Evolutionary conservation across 2,888 invertebrate species (phyloP).

Genomic region (Epistrophe eligans): DNA sequence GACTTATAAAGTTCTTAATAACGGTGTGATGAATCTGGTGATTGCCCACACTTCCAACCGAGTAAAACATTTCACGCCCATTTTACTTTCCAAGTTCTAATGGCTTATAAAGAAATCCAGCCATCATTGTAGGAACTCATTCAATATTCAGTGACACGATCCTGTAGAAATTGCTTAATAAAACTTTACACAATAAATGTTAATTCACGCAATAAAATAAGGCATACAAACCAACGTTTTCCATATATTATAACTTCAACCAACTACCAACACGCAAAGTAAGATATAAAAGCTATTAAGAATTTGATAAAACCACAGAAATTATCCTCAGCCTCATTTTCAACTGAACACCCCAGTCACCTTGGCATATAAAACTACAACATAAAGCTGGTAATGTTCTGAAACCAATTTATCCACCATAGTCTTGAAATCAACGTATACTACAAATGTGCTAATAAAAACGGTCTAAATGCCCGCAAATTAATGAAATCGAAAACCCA

Average conservation of each 20-base stretch:
- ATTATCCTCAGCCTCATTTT: constrained; percentile 35
- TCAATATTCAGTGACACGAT: constrained; percentile 68
- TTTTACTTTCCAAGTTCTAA: background rate
- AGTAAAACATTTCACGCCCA: background rate
- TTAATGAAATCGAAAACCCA: constrained; percentile 72
- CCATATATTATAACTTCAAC: constrained; percentile 38
- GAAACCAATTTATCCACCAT: constrained; percentile 65
- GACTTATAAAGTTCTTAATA: background rate
- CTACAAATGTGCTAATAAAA: constrained; percentile 72
- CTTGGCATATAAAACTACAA: constrained; percentile 7
- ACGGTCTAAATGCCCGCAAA: constrained; percentile 59
- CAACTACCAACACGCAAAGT: constrained; percentile 34
- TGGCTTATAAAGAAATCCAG: background rate
- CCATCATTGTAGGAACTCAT: constrained; percentile 36
- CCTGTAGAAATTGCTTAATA: constrained; percentile 65
- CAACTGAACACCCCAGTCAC: constrained; percentile 21
- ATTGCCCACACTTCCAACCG: background rate
- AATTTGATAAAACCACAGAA: constrained; percentile 55
- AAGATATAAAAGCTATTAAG: constrained; percentile 51
- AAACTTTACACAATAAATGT: constrained; percentile 69
- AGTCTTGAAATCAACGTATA: constrained; percentile 63
- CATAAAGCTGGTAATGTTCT: constrained; percentile 23
- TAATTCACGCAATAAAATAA: constrained; percentile 66
- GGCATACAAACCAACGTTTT: constrained; percentile 17
- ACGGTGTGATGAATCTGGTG: background rate